Conservation (phyloP, 1,140 invertebrate genomes). For the Apis dorsata region DNA sequence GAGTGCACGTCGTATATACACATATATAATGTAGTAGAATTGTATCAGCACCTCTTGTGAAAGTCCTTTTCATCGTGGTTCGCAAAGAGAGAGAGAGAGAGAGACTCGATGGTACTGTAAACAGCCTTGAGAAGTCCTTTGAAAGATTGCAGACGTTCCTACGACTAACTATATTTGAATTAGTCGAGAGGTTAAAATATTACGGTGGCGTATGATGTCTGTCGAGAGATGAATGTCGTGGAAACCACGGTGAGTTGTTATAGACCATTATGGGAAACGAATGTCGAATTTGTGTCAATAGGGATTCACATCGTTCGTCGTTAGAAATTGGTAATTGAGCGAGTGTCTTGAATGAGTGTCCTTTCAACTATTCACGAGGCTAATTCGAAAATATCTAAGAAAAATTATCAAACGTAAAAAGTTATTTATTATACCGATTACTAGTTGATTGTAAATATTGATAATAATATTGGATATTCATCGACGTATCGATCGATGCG, state of each 20-base stretch:
- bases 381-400: too few relatives aligned
- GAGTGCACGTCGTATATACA: not conserved
- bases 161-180: conserved; percentile 20
- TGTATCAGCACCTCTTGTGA: conserved; percentile 35
- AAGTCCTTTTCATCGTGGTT: conserved; percentile 32
- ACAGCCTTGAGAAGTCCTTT: conserved; percentile 25
- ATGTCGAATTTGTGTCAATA: too few relatives aligned
- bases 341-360: too few relatives aligned
- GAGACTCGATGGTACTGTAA: conserved; percentile 19
- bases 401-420: too few relatives aligned
- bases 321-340: too few relatives aligned
- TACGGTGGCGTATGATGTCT: not conserved
- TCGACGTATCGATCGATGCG: too few relatives aligned
- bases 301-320: too few relatives aligned
- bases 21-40: not conserved
- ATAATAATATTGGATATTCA: too few relatives aligned
- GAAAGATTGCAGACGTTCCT: not conserved
- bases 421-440: too few relatives aligned
- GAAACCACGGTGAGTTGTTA: not conserved
- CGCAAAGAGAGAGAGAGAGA: not conserved
- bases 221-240: not conserved
- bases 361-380: too few relatives aligned
- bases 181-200: conserved; percentile 9
- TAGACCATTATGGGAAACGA: not conserved
- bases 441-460: too few relatives aligned